These are phyloP conservation scores for Arothron firmamentum DNA, from an alignment of 2,113 vertebrate species.

Conservation along the genomic window DNA sequence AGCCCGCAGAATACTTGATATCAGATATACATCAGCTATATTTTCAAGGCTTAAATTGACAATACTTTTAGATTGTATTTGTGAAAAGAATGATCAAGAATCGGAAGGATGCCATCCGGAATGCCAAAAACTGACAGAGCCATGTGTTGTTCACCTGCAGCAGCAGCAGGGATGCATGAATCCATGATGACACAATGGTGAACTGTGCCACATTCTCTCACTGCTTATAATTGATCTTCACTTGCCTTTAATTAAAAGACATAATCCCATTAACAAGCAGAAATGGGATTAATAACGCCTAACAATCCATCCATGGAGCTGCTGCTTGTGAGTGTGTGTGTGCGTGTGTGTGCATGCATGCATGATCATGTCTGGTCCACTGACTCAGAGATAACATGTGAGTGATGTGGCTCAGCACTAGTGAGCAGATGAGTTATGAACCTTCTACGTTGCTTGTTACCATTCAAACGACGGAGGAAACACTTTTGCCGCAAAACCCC, in stretches of 20 bases:
- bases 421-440: background rate
- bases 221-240: constrained; percentile 69
- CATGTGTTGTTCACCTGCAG: constrained; percentile 27
- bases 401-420: constrained; percentile 45
- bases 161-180: constrained; percentile 24
- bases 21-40: background rate
- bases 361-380: constrained; percentile 42
- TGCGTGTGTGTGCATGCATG: constrained; percentile 8
- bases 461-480: no score
- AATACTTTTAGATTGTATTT: background rate
- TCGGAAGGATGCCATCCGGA: background rate
- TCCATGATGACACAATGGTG: constrained; percentile 50
- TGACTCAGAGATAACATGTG: constrained; percentile 54
- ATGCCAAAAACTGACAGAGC: constrained; percentile 4
- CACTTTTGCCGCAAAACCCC: no score
- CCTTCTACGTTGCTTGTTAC: no score
- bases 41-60: background rate
- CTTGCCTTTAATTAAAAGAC: constrained; percentile 75
- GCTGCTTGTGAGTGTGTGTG: constrained; percentile 17
- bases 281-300: constrained; percentile 75
- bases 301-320: constrained; percentile 61
- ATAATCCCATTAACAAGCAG: constrained; percentile 76
- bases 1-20: background rate
- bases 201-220: constrained; percentile 63
- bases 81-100: no score